Conservation (phyloP, 2,888 invertebrate genomes). For the Ornithoptera alexandrae region DNA sequence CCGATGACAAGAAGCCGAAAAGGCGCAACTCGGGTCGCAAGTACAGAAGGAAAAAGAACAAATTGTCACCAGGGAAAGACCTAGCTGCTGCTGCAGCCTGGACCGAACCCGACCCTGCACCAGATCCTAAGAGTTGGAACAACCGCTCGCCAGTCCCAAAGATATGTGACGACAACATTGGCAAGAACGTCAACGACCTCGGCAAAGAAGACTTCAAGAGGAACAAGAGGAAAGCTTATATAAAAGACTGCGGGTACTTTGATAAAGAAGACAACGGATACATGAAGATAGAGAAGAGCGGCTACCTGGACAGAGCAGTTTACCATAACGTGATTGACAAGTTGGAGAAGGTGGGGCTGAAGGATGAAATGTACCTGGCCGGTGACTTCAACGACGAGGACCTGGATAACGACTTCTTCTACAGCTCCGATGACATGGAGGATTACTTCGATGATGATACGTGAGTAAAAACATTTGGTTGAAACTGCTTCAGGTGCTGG, state of each 20-base stretch:
- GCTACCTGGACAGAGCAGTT: slow-evolving; percentile 45
- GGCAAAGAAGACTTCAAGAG: slow-evolving; percentile 39
- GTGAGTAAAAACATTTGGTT: slow-evolving; percentile 46
- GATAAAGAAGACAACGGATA: slow-evolving; percentile 26
- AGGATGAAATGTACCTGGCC: slow-evolving; percentile 63
- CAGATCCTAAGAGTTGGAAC: slow-evolving; percentile 39
- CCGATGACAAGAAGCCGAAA: slow-evolving; percentile 57
- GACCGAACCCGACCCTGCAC: slow-evolving; percentile 19
- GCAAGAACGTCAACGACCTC: slow-evolving; percentile 67
- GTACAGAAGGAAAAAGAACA: slow-evolving; percentile 61
- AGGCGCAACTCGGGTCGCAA: slow-evolving; percentile 63
- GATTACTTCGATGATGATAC: slow-evolving; percentile 61
- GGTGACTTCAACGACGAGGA: slow-evolving; percentile 63
- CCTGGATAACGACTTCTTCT: slow-evolving; percentile 58
- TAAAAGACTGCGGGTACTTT: slow-evolving; percentile 33
- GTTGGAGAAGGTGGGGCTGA: slow-evolving; percentile 61
- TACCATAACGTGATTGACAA: slow-evolving; percentile 63
- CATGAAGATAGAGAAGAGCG: slow-evolving; percentile 12
- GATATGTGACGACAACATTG: slow-evolving; percentile 50
- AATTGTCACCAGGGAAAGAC: slow-evolving; percentile 60
- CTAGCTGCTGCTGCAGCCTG: slow-evolving; percentile 31
- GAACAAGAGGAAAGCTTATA: slow-evolving; percentile 35
- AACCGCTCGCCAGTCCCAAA: slow-evolving; percentile 47
- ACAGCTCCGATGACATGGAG: slow-evolving; percentile 62
- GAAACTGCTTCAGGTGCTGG: too few relatives aligned